These are phyloP conservation scores for Deroplatys truncata DNA, from an alignment of 2,888 invertebrate genomes.

Conservation along the genomic window DNA sequence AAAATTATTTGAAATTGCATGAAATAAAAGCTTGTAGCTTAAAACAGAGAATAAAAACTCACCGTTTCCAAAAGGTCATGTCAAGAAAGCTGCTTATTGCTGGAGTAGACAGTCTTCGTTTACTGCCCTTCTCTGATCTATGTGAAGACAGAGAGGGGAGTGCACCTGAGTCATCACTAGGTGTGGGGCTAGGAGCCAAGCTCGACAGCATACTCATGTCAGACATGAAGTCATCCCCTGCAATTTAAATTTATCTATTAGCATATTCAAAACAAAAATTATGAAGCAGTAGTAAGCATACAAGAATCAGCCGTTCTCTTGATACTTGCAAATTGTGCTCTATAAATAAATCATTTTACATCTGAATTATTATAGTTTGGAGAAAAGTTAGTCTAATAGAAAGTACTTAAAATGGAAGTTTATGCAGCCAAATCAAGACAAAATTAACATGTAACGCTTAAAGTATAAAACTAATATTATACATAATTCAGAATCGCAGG, in stretches of 20 bases:
- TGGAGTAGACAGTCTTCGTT: slow-evolving; percentile 29
- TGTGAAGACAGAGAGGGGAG: slow-evolving; percentile 20
- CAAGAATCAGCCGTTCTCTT: background rate
- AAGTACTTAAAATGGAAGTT: too few relatives aligned
- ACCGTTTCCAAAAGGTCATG: slow-evolving; percentile 65
- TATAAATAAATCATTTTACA: too few relatives aligned
- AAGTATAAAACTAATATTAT: too few relatives aligned
- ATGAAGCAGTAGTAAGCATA: background rate
- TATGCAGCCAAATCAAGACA: too few relatives aligned
- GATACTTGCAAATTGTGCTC: background rate
- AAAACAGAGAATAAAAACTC: slow-evolving; percentile 30
- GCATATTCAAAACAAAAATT: background rate
- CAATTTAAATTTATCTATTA: background rate
- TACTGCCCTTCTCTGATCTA: slow-evolving; percentile 21
- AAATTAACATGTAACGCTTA: background rate
- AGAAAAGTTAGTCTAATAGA: too few relatives aligned
- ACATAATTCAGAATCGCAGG: too few relatives aligned
- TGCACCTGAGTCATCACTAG: slow-evolving; percentile 44
- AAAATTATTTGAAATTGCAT: too few relatives aligned
- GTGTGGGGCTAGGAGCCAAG: slow-evolving; percentile 49
- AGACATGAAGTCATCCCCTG: slow-evolving; percentile 45
- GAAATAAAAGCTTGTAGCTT: too few relatives aligned
- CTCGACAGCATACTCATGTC: slow-evolving; percentile 44
- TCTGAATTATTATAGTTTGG: too few relatives aligned
- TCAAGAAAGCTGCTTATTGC: slow-evolving; percentile 57